Conservation (phyloP, 2,888 invertebrate species). For the Erebia epiphron region DNA sequence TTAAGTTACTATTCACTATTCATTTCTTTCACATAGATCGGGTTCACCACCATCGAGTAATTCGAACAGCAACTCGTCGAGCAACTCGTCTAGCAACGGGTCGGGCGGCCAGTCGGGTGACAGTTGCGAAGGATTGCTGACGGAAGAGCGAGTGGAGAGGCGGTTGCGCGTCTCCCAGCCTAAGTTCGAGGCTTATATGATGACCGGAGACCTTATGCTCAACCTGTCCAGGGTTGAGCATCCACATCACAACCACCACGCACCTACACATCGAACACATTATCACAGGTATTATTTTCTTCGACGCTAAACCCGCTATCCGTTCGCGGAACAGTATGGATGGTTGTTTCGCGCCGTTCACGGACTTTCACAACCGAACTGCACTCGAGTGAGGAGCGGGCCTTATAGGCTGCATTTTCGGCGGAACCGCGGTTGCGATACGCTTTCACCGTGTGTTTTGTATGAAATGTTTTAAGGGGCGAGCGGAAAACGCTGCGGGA, state of each 20-base stretch:
- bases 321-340: no score
- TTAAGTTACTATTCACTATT: no score
- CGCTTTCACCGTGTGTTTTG: no score
- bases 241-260: conserved; percentile 80
- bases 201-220: conserved; percentile 98
- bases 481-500: no score
- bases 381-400: no score
- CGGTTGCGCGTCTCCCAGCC: conserved; percentile 67
- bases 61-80: conserved; percentile 70
- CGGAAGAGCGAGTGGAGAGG: conserved; percentile 65
- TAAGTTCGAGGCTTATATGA: conserved; percentile 97
- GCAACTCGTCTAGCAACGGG: conserved; percentile 74
- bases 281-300: conserved; percentile 64
- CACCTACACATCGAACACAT: conserved; percentile 75
- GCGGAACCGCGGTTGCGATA: no score
- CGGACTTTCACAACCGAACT: no score
- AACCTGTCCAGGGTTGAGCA: conserved; percentile 93
- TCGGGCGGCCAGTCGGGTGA: conserved; percentile 81
- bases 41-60: conserved; percentile 75
- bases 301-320: neutral
- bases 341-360: no score
- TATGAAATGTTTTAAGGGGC: no score
- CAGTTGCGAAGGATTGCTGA: conserved; percentile 71
- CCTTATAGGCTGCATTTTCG: no score
- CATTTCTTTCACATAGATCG: conserved; percentile 51